Conservation (phyloP, 2,113 vertebrate genomes). For the Elachura formosa region DNA sequence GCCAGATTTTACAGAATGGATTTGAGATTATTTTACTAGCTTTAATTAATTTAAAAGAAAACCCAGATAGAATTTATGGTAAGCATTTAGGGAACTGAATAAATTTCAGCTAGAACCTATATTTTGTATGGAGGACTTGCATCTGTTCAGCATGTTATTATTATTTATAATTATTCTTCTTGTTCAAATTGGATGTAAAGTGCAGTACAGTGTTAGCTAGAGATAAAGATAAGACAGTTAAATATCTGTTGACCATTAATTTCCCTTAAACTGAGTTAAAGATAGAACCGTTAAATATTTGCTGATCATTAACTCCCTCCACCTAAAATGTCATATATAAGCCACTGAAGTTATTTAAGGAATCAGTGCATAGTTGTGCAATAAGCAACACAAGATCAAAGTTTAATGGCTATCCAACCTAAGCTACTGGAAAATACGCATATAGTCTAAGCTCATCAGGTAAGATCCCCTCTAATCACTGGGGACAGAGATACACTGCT, state of each 20-base stretch:
- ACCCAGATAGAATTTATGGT: accelerated
- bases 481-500: background rate
- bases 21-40: background rate
- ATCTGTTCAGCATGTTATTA: background rate
- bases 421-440: background rate
- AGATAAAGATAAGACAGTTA: background rate
- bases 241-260: background rate
- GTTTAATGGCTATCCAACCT: background rate
- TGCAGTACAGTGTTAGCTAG: background rate
- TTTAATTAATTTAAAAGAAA: background rate
- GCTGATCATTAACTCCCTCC: background rate
- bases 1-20: background rate
- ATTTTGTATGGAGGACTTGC: background rate
- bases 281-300: background rate
- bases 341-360: background rate
- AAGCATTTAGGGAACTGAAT: background rate
- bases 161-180: background rate
- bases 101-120: background rate
- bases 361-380: background rate
- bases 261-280: background rate
- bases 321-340: background rate
- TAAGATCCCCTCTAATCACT: background rate
- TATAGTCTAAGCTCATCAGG: background rate
- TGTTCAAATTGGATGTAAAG: background rate
- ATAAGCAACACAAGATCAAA: background rate